These are phyloP conservation scores for Rhogogaster chlorosoma DNA, from an alignment of 2,888 invertebrate species.

Conservation along the genomic window DNA sequence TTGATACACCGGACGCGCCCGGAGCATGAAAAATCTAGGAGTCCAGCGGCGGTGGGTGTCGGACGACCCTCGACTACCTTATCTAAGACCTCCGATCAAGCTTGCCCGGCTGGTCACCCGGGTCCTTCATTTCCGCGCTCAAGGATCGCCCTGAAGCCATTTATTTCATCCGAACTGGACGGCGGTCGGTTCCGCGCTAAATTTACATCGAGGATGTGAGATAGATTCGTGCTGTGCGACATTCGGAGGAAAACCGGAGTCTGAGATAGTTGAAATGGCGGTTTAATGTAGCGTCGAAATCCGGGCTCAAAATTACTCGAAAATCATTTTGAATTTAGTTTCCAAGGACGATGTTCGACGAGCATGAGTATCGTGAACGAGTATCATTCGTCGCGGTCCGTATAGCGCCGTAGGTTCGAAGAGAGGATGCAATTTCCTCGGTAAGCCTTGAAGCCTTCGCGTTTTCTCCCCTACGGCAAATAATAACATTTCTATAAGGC, in stretches of 20 bases:
- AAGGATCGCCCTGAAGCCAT: slow-evolving; percentile 70
- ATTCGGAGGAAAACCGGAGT: not conserved
- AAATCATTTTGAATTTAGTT: not conserved
- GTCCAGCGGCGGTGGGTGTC: slow-evolving; percentile 58
- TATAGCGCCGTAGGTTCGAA: not conserved
- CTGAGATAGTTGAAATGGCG: not conserved
- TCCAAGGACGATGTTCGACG: not conserved
- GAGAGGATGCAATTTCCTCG: slow-evolving; percentile 70
- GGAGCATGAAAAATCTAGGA: slow-evolving; percentile 76
- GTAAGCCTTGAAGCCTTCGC: slow-evolving; percentile 61
- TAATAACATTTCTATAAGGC: slow-evolving; percentile 78
- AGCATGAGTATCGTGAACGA: not conserved
- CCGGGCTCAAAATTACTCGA: not conserved
- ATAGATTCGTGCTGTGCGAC: not conserved
- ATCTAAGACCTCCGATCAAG: slow-evolving; percentile 74
- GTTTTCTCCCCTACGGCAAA: slow-evolving; percentile 66
- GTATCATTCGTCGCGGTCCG: slow-evolving; percentile 8
- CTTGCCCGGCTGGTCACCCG: slow-evolving; percentile 64
- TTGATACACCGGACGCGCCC: slow-evolving; percentile 74
- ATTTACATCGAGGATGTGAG: slow-evolving; percentile 38
- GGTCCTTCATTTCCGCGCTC: slow-evolving; percentile 76
- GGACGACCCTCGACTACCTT: slow-evolving; percentile 68
- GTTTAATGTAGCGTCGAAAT: not conserved
- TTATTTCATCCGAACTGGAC: slow-evolving; percentile 66
- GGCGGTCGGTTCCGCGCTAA: slow-evolving; percentile 7